Evolutionary conservation across 2,888 invertebrate species (phyloP).

Genomic region (Cataglyphis cursor): DNA sequence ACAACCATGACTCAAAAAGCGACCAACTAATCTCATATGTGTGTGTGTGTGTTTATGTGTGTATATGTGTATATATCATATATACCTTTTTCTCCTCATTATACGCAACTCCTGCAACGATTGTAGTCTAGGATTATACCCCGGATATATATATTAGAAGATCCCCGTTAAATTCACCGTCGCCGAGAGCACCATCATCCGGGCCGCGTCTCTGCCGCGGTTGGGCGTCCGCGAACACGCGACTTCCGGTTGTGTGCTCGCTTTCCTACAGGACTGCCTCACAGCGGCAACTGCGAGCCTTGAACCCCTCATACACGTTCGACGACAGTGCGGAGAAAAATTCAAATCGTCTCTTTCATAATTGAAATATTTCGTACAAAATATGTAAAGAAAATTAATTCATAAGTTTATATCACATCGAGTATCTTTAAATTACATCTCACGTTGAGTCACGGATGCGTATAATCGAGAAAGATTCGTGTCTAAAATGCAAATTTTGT

Average conservation of each 20-base stretch:
- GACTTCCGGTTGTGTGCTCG: slow-evolving; percentile 47
- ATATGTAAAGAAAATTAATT: background rate
- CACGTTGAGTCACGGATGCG: background rate
- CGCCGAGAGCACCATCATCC: slow-evolving; percentile 73
- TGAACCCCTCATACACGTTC: slow-evolving; percentile 27
- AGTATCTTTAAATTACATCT: background rate
- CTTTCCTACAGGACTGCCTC: slow-evolving; percentile 49
- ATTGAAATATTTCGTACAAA: background rate
- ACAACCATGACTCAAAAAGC: slow-evolving; percentile 84
- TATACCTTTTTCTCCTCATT: slow-evolving; percentile 32
- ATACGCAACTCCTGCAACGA: slow-evolving; percentile 71
- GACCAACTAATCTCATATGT: slow-evolving; percentile 77
- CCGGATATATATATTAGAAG: slow-evolving; percentile 44
- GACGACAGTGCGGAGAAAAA: background rate
- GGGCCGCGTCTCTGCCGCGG: slow-evolving; percentile 43
- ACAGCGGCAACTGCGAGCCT: slow-evolving; percentile 55
- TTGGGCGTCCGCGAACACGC: slow-evolving; percentile 49
- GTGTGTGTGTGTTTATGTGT: slow-evolving; percentile 9
- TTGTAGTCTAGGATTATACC: slow-evolving; percentile 71
- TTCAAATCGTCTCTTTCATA: background rate
- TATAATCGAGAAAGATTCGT: slow-evolving; percentile 17
- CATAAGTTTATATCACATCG: background rate
- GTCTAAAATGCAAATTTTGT: slow-evolving; percentile 13
- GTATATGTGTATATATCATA: slow-evolving; percentile 37
- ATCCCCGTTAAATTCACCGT: slow-evolving; percentile 66